Evolutionary conservation across 2,797 vertebrate species (phyloP).

Genomic region (Notamacropus eugenii): DNA sequence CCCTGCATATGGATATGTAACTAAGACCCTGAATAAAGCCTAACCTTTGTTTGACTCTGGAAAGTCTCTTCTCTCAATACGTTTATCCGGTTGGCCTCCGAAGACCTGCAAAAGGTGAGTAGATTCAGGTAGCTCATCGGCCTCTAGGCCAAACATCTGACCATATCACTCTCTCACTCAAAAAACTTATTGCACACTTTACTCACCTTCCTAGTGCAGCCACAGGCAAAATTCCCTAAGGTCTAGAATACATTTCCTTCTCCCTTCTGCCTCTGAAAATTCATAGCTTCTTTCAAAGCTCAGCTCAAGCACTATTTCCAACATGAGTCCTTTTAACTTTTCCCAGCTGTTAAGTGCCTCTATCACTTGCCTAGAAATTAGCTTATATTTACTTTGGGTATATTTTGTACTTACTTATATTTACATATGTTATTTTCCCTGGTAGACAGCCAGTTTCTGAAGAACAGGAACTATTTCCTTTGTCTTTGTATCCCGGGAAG

Average conservation of each 20-base stretch:
- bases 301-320: background rate
- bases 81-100: too few relatives aligned
- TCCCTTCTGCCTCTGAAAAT: background rate
- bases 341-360: background rate
- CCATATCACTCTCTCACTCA: background rate
- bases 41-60: too few relatives aligned
- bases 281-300: background rate
- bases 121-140: too few relatives aligned
- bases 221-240: background rate
- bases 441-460: too few relatives aligned
- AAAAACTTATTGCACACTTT: background rate
- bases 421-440: background rate
- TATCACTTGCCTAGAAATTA: background rate
- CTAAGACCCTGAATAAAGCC: too few relatives aligned
- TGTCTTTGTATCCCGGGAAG: too few relatives aligned
- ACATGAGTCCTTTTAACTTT: background rate
- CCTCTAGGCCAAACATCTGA: background rate
- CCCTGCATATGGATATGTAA: too few relatives aligned
- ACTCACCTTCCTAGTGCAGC: background rate
- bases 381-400: background rate
- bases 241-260: background rate
- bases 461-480: too few relatives aligned
- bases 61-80: too few relatives aligned
- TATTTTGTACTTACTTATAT: background rate
- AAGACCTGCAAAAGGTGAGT: too few relatives aligned